A percentile compares a stretch with the other conserved stretches of the same genome.
Conservation (phyloP, 1,140 invertebrate species). For the Triops longicaudatus region DNA sequence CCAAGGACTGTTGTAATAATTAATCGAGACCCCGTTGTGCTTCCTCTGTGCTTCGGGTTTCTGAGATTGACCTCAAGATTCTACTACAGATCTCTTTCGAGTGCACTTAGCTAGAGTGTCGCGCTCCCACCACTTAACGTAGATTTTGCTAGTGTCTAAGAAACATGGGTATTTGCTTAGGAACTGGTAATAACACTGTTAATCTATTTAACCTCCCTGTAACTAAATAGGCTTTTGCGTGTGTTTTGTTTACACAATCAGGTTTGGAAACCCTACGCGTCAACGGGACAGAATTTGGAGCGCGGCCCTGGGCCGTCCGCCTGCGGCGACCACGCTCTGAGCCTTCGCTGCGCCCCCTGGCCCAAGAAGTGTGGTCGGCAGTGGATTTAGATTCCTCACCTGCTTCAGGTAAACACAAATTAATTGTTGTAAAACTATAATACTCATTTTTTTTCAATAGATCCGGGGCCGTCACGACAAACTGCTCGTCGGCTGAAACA, state of each 20-base stretch:
- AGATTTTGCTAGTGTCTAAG: background rate
- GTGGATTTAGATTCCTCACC: background rate
- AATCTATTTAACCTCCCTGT: too few relatives aligned
- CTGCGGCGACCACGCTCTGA: background rate
- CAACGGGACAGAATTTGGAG: background rate
- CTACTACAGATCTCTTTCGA: background rate
- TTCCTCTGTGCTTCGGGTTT: background rate
- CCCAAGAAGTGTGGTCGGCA: background rate
- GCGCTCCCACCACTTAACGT: background rate
- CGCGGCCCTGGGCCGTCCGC: background rate
- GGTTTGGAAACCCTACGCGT: background rate
- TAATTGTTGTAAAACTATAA: background rate
- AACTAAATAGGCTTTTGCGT: background rate
- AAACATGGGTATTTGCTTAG: constrained; percentile 3
- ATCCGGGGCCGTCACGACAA: constrained; percentile 35
- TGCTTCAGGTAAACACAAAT: background rate
- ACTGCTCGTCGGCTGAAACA: background rate
- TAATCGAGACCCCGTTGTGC: background rate
- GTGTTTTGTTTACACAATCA: background rate
- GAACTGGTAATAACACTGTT: background rate
- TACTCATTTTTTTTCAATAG: constrained; percentile 26
- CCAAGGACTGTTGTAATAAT: background rate
- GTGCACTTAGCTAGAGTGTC: background rate
- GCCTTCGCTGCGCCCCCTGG: background rate
- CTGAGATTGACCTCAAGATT: background rate